These are phyloP conservation scores for Lacerta agilis DNA, from an alignment of 2,797 vertebrate species.

Conservation along the genomic window DNA sequence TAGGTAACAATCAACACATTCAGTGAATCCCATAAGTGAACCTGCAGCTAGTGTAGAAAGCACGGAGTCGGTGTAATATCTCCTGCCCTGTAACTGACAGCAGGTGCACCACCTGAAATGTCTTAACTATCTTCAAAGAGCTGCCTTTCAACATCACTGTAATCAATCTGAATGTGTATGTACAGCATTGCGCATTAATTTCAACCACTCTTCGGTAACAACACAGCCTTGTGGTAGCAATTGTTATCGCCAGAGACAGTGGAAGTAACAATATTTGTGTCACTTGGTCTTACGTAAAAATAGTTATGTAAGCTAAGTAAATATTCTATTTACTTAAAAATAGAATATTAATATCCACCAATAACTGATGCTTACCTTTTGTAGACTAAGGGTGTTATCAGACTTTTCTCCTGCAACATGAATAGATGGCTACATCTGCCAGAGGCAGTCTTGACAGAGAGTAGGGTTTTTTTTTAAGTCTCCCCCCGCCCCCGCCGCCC, in stretches of 20 bases:
- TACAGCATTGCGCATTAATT: background rate
- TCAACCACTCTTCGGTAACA: background rate
- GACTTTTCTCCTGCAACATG: background rate
- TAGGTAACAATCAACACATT: background rate
- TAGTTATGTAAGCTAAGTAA: too few species aligned
- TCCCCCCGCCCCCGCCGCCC: background rate
- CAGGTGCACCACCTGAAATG: background rate
- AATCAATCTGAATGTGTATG: background rate
- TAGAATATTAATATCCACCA: background rate
- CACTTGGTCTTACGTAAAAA: background rate
- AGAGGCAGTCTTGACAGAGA: slow-evolving; percentile 20
- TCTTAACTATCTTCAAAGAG: background rate
- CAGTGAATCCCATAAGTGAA: background rate
- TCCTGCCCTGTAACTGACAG: background rate
- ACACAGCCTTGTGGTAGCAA: background rate
- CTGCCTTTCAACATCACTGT: background rate
- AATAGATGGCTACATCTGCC: slow-evolving; percentile 26
- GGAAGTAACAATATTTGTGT: background rate
- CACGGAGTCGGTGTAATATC: background rate
- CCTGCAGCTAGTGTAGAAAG: background rate
- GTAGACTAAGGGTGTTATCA: background rate
- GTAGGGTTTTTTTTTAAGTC: background rate
- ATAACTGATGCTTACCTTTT: slow-evolving; percentile 14
- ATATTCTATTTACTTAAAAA: background rate
- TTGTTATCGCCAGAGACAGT: background rate